A percentile compares a stretch with the other conserved stretches of the same genome.
phyloP scores from a whole-genome alignment of 2,797 vertebrate genomes.

The Pseudopleuronectes americanus region DNA sequence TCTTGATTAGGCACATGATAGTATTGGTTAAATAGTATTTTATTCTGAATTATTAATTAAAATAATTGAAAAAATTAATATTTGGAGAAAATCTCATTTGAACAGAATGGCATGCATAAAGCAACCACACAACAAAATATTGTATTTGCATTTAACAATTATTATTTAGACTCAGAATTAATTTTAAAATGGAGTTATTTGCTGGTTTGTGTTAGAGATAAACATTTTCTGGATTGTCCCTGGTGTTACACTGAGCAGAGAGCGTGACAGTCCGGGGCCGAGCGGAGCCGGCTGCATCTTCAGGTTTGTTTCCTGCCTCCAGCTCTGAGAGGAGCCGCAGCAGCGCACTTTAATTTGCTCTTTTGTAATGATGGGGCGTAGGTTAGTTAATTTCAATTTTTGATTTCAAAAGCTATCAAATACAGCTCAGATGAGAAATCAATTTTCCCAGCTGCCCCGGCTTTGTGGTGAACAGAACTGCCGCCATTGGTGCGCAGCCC shows the following conservation, averaged over 20 bases:
- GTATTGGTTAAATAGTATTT: neutral
- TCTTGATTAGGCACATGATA: neutral
- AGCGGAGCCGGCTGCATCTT: constrained; percentile 79
- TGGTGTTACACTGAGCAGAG: constrained; percentile 11
- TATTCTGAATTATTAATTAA: constrained; percentile 1
- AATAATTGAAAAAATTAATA: constrained; percentile 3
- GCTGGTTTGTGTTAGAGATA: neutral
- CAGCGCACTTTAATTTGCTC: constrained; percentile 98
- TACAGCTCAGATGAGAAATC: constrained; percentile 99
- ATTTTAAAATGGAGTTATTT: neutral
- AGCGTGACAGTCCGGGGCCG: constrained; percentile 50
- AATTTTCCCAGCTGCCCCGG: constrained; percentile 99
- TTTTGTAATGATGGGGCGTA: constrained; percentile 97
- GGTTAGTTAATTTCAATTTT: constrained; percentile 99
- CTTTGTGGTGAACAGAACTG: constrained; percentile 89
- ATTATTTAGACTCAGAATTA: neutral
- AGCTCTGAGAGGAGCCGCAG: constrained; percentile 88
- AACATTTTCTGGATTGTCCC: constrained; percentile 18
- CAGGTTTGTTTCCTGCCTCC: constrained; percentile 91
- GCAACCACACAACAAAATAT: neutral
- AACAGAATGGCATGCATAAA: neutral
- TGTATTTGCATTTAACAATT: constrained; percentile 2
- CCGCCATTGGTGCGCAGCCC: constrained; percentile 87
- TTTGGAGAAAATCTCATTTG: constrained; percentile 4
- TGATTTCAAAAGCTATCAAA: constrained; percentile 99